A percentile compares a stretch with the other conserved stretches of the same genome.
Conservation (phyloP, 2,113 vertebrate genomes). For the Fregata magnificens region DNA sequence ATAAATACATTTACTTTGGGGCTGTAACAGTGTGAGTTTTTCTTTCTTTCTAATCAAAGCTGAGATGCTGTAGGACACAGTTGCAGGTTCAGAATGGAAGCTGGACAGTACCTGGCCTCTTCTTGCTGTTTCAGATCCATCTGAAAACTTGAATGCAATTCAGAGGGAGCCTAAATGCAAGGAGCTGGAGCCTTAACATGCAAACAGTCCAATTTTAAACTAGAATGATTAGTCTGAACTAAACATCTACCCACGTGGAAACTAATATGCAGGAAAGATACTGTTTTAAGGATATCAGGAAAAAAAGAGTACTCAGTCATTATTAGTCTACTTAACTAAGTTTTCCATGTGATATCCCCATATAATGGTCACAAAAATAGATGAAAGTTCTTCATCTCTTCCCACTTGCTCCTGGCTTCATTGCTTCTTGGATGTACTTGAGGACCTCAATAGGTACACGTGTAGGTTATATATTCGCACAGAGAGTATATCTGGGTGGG, state of each 20-base stretch:
- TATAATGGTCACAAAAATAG: neutral
- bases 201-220: neutral
- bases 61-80: neutral
- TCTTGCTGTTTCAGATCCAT: neutral
- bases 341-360: neutral
- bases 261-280: neutral
- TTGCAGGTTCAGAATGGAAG: neutral
- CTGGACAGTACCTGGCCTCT: fast-evolving
- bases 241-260: neutral
- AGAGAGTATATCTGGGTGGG: neutral
- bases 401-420: neutral
- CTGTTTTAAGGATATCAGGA: neutral
- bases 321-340: neutral
- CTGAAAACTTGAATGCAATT: neutral
- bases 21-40: neutral
- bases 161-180: neutral
- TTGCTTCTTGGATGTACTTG: neutral
- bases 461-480: neutral
- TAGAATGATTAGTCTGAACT: neutral
- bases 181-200: neutral
- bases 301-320: neutral
- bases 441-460: neutral
- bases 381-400: neutral
- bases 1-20: neutral
- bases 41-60: neutral